Base-by-base conservation (phyloP, 2,113 vertebrate genomes). In the Himantopus leucocephalus region DNA sequence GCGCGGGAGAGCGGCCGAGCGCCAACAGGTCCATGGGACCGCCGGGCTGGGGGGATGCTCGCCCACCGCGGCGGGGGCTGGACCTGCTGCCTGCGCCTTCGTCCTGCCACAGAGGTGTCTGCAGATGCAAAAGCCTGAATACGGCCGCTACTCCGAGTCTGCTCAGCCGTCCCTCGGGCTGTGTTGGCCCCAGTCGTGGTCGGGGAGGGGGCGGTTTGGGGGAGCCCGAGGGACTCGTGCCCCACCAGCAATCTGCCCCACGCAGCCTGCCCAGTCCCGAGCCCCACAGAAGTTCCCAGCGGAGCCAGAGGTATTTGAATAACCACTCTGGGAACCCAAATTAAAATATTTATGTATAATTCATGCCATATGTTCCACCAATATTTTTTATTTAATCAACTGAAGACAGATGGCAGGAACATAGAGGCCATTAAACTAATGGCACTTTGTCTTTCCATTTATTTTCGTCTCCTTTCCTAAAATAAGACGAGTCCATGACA, bases 341-440 rank as follows among this genome's bases (percentile, higher is more conserved):
- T 96, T 96, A 90, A 95, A 96, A 95, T 94, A 96, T 90, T 93
- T 80, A 95, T 97, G 96, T 90, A 96, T 97, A 92, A 96, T 97
- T 94, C 92, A 88, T 72, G 79, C 96, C 96, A 92, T 97, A 97
- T 97, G 97, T 92, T 95, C 95, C 82, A 34, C 87, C 92, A 76
- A 95, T 96, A 95, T 97, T 97, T 97, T 96, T 96, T 94, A 96
- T 97, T 98, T 97, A 97, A 97, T 97, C 97, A 97, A 78, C 89
- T 41, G 85, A 77, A 93, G 97, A 92, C 97, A 98, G 97, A 98
- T 97, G 97, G 97, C 88, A 56, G 90, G 84, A 94, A 86, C 94
- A 73, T n/a, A 88, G 94, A 94, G 96, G 88, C 97, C 94, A 91
- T 97, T 97, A 97, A 96, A 96, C 85, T 93, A 96, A 97, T 95